Conservation (phyloP, 1,140 invertebrate species). For the Pogonognathellus flavescens region DNA sequence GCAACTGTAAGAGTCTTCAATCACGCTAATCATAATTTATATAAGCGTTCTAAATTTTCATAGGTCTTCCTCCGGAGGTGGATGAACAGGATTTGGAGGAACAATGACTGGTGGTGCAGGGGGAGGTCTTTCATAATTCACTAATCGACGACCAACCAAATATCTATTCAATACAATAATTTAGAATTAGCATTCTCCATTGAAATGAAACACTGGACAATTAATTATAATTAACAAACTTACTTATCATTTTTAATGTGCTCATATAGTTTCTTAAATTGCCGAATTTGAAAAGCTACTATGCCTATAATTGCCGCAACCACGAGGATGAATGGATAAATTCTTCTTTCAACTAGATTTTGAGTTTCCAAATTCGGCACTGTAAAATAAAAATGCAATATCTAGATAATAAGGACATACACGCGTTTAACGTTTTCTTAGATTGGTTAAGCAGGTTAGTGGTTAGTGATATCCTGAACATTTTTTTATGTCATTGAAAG, state of each 20-base stretch:
- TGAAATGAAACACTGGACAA: constrained; percentile 54
- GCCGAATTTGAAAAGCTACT: constrained; percentile 84
- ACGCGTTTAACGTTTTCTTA: background rate
- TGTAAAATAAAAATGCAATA: constrained; percentile 67
- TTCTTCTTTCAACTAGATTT: constrained; percentile 85
- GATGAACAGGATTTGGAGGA: constrained; percentile 43
- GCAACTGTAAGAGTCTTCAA: background rate
- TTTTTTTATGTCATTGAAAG: constrained; percentile 3
- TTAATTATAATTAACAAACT: constrained; percentile 65
- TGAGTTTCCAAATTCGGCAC: constrained; percentile 80
- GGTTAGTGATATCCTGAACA: no score
- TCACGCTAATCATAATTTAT: constrained; percentile 5
- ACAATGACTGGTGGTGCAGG: constrained; percentile 59
- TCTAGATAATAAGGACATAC: constrained; percentile 61
- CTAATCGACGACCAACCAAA: constrained; percentile 91
- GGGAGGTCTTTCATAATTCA: constrained; percentile 85
- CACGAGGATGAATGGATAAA: constrained; percentile 91
- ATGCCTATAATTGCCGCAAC: constrained; percentile 79
- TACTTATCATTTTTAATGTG: constrained; percentile 99
- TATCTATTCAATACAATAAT: constrained; percentile 72
- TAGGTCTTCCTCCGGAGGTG: constrained; percentile 35
- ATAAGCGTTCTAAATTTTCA: constrained; percentile 30
- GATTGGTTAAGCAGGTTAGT: no score
- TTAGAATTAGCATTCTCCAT: background rate
- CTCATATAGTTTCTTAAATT: constrained; percentile 94